Base-by-base conservation (phyloP, 2,797 vertebrate species). In the Pitangus sulphuratus region DNA sequence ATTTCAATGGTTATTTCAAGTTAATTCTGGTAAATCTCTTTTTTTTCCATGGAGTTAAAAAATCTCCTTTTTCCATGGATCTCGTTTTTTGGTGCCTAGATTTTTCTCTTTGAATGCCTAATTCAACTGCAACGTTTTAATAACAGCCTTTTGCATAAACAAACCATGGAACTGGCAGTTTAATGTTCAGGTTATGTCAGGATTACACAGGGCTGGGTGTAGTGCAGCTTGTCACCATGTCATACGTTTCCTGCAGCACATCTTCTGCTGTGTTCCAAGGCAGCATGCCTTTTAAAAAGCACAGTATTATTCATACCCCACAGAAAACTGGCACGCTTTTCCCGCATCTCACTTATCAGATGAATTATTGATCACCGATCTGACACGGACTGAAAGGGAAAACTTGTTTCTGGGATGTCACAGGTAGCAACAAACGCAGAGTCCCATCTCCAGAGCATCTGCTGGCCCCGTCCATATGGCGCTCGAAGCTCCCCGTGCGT, bases 301-400 rank as follows among this genome's bases (percentile, higher is more conserved):
- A 0, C 6, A 0, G 8, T 12, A 1, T 22, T 84, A 76, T 53
- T 86, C 51, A 7, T 22, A 47, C 79, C 40, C 37, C 74, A 26
- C 25, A 8, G 83, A 45, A 82, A 93, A 9, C 89, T 70, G 74
- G 70, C 77, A 70, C 33, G 10, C n/a, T 21, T 1, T 0, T 64
- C 58, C 60, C 70, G n/a, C 77, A 2, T 79, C 76, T 50, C 58
- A 7, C 33, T 25, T 56, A 42, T 12, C 66, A 82, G 85, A 37
- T 90, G 87, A 90, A 64, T 95, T 90, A 82, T 70, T 90, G 85
- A 78, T 93, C 39, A 1, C 65, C 61, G 75, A 33, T 89, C 53
- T 82, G 72, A 83, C 68, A 64, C 0, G 1, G 50, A 18, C 39
- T 60, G 89, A 66, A 86, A 79, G 47, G 50, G 66, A 30, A 39